A percentile compares a stretch with the other conserved stretches of the same genome.
Conservation (phyloP, 1,140 invertebrate genomes). For the Leptestheria dahalacensis region DNA sequence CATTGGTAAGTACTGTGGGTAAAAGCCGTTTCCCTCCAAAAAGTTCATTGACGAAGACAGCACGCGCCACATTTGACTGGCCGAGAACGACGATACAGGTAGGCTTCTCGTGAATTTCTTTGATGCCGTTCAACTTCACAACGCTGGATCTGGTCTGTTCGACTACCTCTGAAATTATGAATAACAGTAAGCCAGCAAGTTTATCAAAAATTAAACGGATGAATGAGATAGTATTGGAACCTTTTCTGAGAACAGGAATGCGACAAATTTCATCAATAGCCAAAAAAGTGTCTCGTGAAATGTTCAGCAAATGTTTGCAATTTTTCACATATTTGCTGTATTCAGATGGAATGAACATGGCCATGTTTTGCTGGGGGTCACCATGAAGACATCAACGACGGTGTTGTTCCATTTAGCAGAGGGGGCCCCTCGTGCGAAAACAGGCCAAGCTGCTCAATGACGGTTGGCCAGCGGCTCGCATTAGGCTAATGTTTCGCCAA, state of each 20-base stretch:
- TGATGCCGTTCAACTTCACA: not conserved
- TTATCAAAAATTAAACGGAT: not conserved
- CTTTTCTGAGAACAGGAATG: not conserved
- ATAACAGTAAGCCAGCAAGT: not conserved
- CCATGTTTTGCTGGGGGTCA: not conserved
- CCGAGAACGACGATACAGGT: not conserved
- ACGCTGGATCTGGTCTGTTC: not conserved
- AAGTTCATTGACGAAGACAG: constrained; percentile 3
- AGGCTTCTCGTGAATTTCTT: constrained; percentile 5
- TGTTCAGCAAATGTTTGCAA: not conserved
- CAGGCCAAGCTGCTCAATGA: no score
- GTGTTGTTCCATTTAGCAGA: not conserved
- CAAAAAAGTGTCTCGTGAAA: not conserved
- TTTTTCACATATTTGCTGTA: not conserved
- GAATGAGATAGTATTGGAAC: no score
- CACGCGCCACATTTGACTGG: not conserved
- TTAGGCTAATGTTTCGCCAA: no score
- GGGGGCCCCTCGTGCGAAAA: no score
- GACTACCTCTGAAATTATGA: not conserved
- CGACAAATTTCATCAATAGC: not conserved
- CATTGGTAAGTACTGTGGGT: not conserved
- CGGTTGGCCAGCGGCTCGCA: no score
- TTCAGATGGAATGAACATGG: not conserved
- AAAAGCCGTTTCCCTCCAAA: constrained; percentile 2
- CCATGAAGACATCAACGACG: not conserved